phyloP scores from a whole-genome alignment of 2,797 vertebrate genomes.

The Pseudochaenichthys georgianus region DNA sequence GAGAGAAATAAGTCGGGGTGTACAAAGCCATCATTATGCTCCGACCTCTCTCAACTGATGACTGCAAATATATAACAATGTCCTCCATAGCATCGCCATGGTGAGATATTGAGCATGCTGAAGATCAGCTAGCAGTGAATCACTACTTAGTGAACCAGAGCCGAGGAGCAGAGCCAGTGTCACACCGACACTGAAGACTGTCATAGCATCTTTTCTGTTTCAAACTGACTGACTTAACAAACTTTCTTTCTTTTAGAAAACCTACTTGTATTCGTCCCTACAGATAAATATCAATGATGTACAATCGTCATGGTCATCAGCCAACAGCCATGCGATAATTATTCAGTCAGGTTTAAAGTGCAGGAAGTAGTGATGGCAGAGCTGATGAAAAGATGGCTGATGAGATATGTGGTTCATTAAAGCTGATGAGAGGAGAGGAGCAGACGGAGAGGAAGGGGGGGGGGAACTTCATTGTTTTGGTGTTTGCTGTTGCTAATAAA shows the following conservation, averaged over 20 bases:
- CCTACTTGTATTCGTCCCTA: constrained; percentile 22
- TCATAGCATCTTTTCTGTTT: constrained; percentile 3
- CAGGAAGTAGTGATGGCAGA: constrained; percentile 58
- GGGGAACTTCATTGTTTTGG: constrained; percentile 74
- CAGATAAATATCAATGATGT: constrained; percentile 37
- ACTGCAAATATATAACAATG: constrained; percentile 22
- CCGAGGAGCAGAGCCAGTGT: constrained; percentile 21
- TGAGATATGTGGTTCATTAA: constrained; percentile 81
- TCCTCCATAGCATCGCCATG: constrained; percentile 40
- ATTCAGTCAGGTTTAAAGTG: constrained; percentile 46
- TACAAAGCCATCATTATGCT: constrained; percentile 22
- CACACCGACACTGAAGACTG: constrained; percentile 26
- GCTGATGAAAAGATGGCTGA: constrained; percentile 76
- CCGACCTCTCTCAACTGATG: constrained; percentile 21
- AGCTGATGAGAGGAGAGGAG: constrained; percentile 71
- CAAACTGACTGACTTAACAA: constrained; percentile 8
- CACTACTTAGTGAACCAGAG: constrained; percentile 42
- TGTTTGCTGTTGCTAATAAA: constrained; percentile 81
- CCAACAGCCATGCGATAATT: constrained; percentile 21
- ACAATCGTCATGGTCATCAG: constrained; percentile 26
- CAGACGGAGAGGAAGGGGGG: constrained; percentile 32
- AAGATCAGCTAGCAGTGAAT: constrained; percentile 52
- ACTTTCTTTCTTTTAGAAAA: constrained; percentile 8
- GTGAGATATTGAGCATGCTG: constrained; percentile 45
- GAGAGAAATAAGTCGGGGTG: constrained; percentile 16